A percentile compares a stretch with the other conserved stretches of the same genome.
These are phyloP conservation scores for Bostrychus sinensis DNA, from an alignment of 2,113 vertebrate species.

Conservation along the genomic window DNA sequence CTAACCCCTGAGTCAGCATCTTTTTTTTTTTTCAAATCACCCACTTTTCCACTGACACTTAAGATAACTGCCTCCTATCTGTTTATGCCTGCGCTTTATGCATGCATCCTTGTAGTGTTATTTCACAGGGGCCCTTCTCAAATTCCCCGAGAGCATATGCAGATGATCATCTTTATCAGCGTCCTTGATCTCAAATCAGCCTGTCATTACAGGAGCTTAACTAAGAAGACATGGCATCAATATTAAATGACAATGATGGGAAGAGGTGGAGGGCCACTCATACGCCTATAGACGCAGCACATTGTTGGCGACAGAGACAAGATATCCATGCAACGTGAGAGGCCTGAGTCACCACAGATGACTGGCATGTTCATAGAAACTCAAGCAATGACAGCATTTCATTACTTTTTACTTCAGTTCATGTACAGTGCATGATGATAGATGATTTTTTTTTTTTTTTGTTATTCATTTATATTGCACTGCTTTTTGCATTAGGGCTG, in stretches of 20 bases:
- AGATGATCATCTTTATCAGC: constrained; percentile 70
- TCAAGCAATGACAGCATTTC: neutral
- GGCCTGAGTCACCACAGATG: constrained; percentile 44
- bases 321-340: constrained; percentile 54
- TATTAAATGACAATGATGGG: constrained; percentile 79
- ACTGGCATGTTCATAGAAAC: constrained; percentile 16
- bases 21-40: constrained; percentile 9
- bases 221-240: constrained; percentile 73
- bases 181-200: constrained; percentile 73
- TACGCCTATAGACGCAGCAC: constrained; percentile 29
- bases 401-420: neutral
- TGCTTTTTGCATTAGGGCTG: too few relatives aligned
- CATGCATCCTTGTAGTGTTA: constrained; percentile 41
- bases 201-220: constrained; percentile 77
- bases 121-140: constrained; percentile 56
- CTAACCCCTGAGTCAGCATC: neutral
- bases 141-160: constrained; percentile 58
- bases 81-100: constrained; percentile 52
- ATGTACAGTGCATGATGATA: too few relatives aligned
- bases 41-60: constrained; percentile 39
- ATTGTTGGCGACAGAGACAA: constrained; percentile 32
- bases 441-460: too few relatives aligned
- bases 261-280: constrained; percentile 56
- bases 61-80: constrained; percentile 33
- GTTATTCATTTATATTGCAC: too few relatives aligned